A percentile compares a stretch with the other conserved stretches of the same genome.
Evolutionary conservation across 1,140 invertebrate species (phyloP).

Genomic region (Aphelenchoides fujianensis): DNA sequence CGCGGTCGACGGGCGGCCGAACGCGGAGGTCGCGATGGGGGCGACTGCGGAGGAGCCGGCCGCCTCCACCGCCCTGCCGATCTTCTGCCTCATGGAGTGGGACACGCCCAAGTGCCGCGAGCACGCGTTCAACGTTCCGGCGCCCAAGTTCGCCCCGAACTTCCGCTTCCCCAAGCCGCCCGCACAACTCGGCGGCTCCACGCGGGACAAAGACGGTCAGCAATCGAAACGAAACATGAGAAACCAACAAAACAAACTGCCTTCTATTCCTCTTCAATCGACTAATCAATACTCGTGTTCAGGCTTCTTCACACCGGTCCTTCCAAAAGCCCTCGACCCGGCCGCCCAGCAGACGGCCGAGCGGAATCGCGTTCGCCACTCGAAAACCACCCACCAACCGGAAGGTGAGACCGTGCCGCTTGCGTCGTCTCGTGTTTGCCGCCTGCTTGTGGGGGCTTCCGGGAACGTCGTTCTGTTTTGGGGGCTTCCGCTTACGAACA

Average conservation of each 20-base stretch:
- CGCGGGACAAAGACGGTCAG: not conserved
- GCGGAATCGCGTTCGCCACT: conserved; percentile 16
- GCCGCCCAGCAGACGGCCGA: not conserved
- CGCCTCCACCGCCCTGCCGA: conserved; percentile 26
- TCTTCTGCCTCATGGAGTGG: conserved; percentile 38
- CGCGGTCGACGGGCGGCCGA: no score
- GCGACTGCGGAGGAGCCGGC: no score
- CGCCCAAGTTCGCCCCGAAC: conserved; percentile 30
- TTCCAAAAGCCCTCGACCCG: conserved; percentile 25
- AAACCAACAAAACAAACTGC: conserved; percentile 1
- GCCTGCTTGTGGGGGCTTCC: no score
- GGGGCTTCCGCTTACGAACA: no score
- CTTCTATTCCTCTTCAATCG: no score
- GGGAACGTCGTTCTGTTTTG: no score
- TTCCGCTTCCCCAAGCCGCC: conserved; percentile 23
- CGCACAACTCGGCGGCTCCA: not conserved
- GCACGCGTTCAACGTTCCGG: conserved; percentile 22
- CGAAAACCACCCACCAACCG: conserved; percentile 14
- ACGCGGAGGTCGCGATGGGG: no score
- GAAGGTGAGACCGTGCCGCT: conserved; percentile 10
- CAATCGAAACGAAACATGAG: not conserved
- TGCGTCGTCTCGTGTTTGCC: not conserved
- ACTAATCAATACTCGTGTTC: not conserved
- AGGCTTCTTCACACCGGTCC: conserved; percentile 29
- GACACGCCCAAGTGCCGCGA: conserved; percentile 29